Base-by-base conservation (phyloP, 2,888 invertebrate genomes). In the Drosophila atripex region DNA sequence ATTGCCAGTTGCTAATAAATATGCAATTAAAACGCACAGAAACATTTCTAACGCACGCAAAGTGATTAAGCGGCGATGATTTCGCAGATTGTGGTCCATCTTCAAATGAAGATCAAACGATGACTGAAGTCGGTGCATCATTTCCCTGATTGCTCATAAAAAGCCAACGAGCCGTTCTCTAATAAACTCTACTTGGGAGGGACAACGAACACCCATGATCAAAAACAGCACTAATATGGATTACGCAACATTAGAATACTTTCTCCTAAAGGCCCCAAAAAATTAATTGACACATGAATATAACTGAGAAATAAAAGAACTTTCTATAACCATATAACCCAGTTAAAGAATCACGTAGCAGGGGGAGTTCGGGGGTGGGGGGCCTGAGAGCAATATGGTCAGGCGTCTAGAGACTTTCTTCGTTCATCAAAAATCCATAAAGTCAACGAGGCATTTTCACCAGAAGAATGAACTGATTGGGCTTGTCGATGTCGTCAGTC, bases 351-450 rank as follows among this genome's bases (percentile, higher is more conserved):
- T 49, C 71, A 71, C 71, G 72, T 72, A 63, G 28, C 25, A 2
- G 9, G 16, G 11, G 16, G 11, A 21, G 12, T 14, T 18, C 23
- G 23, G 46, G 46, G 9, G n/a, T 8, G 12, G 23, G 23, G 30
- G 32, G 32, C 58, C 63, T 60, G 58, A n/a, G 2, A 65, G 47
- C 71, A 59, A 54, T 59, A 71, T 71, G 69, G 77, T 83, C 84
- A 86, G 71, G 74, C 65, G 68, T 54, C 64, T 41, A 56, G 30
- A 45, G 65, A 73, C 80, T 80, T 86, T 86, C 80, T 80, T 82
- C 60, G 68, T 71, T 86, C 70, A 84, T 86, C 80, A 77, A 80
- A 82, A 77, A 75, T 69, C 75, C 75, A 80, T 86, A 84, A 80
- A 86, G 70, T 49, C 59, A 46, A 21, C 46, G 39, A 35, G 14